Percentiles rank a stretch among this genome's conserved stretches.
Evolutionary conservation across 1,140 invertebrate species (phyloP).

Genomic region (Drosophila albomicans): DNA sequence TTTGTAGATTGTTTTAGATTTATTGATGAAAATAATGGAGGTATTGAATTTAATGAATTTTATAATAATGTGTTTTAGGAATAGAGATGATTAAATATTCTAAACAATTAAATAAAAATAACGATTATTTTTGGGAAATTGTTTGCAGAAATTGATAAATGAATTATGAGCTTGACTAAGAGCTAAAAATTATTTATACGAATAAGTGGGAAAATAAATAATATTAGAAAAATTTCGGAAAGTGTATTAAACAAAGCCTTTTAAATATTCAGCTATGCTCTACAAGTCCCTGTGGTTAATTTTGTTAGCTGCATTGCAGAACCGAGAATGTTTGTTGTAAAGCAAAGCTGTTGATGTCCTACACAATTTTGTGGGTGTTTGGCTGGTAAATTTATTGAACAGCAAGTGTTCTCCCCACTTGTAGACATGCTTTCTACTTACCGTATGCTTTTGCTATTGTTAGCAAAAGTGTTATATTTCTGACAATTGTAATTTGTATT

Average conservation of each 20-base stretch:
- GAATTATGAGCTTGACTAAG: background rate
- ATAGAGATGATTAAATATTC: too few relatives aligned
- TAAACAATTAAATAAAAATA: too few relatives aligned
- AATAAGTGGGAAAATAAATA: background rate
- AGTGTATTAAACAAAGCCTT: background rate
- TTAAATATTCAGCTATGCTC: background rate
- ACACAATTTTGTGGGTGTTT: slow-evolving; percentile 25
- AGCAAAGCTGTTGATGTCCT: slow-evolving; percentile 21
- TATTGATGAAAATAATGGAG: background rate
- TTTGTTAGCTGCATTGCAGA: background rate
- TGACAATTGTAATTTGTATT: slow-evolving; percentile 54
- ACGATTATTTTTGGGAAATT: too few relatives aligned
- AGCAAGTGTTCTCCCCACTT: background rate
- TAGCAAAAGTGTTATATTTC: slow-evolving; percentile 6
- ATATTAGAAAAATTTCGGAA: background rate
- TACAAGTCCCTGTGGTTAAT: background rate
- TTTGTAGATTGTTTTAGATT: background rate
- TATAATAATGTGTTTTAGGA: too few relatives aligned
- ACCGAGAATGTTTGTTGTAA: slow-evolving; percentile 19
- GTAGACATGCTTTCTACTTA: background rate
- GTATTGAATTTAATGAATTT: too few relatives aligned
- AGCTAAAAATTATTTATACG: background rate
- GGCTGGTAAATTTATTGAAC: slow-evolving; percentile 26
- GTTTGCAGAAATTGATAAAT: too few relatives aligned
- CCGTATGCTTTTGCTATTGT: slow-evolving; percentile 9